Conservation (phyloP, 2,888 invertebrate genomes). For the Cephus runcator region DNA sequence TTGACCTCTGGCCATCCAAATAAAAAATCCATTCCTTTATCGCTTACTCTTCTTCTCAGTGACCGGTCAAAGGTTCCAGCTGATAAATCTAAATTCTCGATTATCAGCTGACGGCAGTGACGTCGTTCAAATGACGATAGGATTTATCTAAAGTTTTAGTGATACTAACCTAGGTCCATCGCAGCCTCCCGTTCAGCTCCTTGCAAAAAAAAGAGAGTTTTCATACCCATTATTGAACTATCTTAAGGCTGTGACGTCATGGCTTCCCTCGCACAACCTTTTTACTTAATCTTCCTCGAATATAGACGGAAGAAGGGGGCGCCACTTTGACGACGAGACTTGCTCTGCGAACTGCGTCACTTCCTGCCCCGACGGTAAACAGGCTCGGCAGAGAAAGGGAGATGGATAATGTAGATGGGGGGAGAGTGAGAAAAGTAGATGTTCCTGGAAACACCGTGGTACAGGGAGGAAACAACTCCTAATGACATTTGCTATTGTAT, state of each 20-base stretch:
- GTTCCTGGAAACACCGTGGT: not conserved
- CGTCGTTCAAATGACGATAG: constrained; percentile 21
- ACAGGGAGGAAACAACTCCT: not conserved
- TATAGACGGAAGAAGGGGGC: not conserved
- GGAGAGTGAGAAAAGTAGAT: not conserved
- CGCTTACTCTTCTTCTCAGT: not conserved
- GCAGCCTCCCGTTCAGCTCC: not conserved
- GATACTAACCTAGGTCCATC: not conserved
- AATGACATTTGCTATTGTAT: not conserved
- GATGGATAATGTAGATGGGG: not conserved
- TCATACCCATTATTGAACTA: not conserved
- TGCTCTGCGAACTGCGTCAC: not conserved
- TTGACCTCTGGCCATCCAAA: not conserved
- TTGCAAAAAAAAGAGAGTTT: not conserved
- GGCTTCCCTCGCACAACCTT: not conserved
- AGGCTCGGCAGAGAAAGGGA: not conserved
- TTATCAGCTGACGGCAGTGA: constrained; percentile 41
- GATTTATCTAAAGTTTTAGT: not conserved
- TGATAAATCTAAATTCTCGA: constrained; percentile 44
- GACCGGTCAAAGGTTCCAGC: not conserved
- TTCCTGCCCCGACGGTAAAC: not conserved
- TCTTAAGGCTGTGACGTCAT: not conserved
- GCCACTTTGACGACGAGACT: not conserved
- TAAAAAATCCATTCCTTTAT: not conserved
- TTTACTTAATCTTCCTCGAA: not conserved